Percentiles rank a stretch among this genome's conserved stretches.
These are phyloP conservation scores for Arion vulgaris DNA, from an alignment of 1,140 invertebrate species.

Conservation along the genomic window DNA sequence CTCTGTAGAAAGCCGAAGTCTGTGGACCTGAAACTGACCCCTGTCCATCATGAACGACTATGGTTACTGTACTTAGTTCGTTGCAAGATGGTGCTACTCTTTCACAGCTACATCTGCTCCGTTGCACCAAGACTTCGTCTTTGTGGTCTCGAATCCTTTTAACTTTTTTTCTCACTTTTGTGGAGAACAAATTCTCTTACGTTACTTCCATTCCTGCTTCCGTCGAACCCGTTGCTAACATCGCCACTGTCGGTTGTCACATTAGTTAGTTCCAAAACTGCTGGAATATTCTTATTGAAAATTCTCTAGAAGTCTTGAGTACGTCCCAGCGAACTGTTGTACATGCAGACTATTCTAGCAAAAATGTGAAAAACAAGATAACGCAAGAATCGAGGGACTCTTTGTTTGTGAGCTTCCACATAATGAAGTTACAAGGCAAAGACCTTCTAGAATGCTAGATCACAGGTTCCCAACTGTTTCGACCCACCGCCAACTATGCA, in stretches of 20 bases:
- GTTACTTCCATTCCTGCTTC: not conserved
- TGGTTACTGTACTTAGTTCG: not conserved
- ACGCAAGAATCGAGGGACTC: constrained; percentile 67
- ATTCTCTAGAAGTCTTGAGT: constrained; percentile 15
- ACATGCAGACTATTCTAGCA: constrained; percentile 50
- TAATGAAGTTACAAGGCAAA: constrained; percentile 73
- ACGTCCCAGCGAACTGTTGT: constrained; percentile 18
- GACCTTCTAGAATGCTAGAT: constrained; percentile 73
- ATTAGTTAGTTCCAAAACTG: not conserved
- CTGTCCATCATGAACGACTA: not conserved
- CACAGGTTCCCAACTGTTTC: too few species aligned
- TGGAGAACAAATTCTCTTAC: not conserved
- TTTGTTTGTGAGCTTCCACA: constrained; percentile 67
- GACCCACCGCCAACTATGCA: too few species aligned
- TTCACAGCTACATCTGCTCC: not conserved
- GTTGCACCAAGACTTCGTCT: constrained; percentile 20
- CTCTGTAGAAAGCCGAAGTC: not conserved
- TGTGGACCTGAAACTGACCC: too few species aligned
- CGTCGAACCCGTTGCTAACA: not conserved
- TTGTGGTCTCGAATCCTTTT: not conserved
- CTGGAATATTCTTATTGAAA: not conserved
- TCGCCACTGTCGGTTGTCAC: not conserved
- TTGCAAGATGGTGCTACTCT: constrained; percentile 1
- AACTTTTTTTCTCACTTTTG: not conserved
- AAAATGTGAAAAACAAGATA: constrained; percentile 48